Evolutionary conservation across 2,797 vertebrate genomes (phyloP).

Genomic region (Oreortyx pictus): DNA sequence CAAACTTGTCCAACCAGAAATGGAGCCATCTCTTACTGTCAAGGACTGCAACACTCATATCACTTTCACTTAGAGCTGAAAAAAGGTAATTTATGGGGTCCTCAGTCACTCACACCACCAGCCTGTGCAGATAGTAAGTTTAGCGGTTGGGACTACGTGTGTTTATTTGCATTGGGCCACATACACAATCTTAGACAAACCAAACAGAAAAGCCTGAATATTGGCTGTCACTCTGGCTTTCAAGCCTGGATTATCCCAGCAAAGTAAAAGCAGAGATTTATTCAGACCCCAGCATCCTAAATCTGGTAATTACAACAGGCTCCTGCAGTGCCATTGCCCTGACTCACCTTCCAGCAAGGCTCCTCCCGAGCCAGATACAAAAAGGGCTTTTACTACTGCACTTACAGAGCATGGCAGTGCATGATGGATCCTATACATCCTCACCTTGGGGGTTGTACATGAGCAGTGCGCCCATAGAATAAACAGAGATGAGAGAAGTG

Average conservation of each 20-base stretch:
- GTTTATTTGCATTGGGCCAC: constrained; percentile 17
- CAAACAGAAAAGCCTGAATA: constrained; percentile 15
- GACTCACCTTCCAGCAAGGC: constrained; percentile 7
- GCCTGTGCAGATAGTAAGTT: constrained; percentile 3
- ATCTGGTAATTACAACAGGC: constrained; percentile 54
- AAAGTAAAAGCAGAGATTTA: constrained; percentile 41
- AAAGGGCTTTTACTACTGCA: background rate
- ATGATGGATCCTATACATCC: background rate
- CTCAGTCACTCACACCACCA: background rate
- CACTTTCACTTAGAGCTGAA: constrained; percentile 51
- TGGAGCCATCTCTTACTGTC: constrained; percentile 78
- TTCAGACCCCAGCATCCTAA: constrained; percentile 29
- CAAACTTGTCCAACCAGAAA: constrained; percentile 73
- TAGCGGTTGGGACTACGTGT: background rate
- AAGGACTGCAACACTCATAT: constrained; percentile 62
- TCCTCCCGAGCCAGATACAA: background rate
- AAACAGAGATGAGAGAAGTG: background rate
- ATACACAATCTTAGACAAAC: background rate
- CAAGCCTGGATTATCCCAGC: constrained; percentile 61
- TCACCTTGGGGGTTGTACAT: background rate
- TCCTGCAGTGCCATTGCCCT: constrained; percentile 43
- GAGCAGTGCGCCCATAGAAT: background rate
- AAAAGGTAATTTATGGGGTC: constrained; percentile 44
- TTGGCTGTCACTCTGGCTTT: constrained; percentile 62
- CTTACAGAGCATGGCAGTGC: background rate